Conservation (phyloP, 2,888 invertebrate species). For the Eupithecia pulchellata region DNA sequence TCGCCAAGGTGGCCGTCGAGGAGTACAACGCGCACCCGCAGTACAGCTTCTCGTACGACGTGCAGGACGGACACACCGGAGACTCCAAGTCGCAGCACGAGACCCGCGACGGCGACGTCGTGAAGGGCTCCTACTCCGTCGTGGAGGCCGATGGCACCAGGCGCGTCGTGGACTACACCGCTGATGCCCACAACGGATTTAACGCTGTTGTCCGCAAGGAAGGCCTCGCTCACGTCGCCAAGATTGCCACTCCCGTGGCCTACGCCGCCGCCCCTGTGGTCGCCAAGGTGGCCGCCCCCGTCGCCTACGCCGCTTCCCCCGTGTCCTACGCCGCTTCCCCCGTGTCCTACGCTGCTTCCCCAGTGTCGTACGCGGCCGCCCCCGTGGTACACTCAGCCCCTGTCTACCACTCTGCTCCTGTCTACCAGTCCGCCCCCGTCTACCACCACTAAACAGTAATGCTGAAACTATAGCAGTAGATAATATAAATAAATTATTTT, state of each 20-base stretch:
- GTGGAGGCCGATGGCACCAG: constrained; percentile 79
- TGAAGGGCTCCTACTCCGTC: constrained; percentile 79
- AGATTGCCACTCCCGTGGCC: constrained; percentile 57
- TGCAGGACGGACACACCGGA: constrained; percentile 69
- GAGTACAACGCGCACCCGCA: constrained; percentile 63
- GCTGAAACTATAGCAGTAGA: neutral
- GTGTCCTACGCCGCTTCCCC: constrained; percentile 30
- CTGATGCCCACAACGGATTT: constrained; percentile 79
- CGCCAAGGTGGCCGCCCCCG: constrained; percentile 37
- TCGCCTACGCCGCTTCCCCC: constrained; percentile 73
- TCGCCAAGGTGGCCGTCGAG: constrained; percentile 53
- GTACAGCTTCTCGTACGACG: constrained; percentile 78
- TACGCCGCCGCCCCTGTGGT: constrained; percentile 72
- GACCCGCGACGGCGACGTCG: constrained; percentile 76
- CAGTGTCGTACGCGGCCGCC: constrained; percentile 55
- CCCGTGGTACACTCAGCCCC: constrained; percentile 42
- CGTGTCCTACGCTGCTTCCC: constrained; percentile 58
- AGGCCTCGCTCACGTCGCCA: constrained; percentile 65
- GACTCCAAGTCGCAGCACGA: constrained; percentile 81
- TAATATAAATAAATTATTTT: constrained; percentile 36
- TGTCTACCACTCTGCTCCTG: constrained; percentile 49
- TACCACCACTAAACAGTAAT: constrained; percentile 71
- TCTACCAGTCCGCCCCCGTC: constrained; percentile 30
- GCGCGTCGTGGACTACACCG: constrained; percentile 81
- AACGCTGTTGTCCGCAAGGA: constrained; percentile 80